phyloP scores from a whole-genome alignment of 2,797 vertebrate genomes.

The Eulemur albifrons region DNA sequence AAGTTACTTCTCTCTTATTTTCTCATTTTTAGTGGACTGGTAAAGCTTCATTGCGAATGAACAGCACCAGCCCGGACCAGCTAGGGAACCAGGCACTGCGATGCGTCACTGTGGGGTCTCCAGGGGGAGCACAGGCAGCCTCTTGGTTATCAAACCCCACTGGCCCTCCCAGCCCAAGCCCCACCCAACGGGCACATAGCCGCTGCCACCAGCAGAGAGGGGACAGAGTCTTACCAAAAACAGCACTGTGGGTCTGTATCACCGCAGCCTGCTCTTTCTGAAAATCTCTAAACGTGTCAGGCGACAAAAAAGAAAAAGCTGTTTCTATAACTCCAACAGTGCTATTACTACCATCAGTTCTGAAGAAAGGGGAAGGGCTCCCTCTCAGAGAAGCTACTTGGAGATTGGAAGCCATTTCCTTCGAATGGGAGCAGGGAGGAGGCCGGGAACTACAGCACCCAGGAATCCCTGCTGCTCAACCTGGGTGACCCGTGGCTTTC shows the following conservation, averaged over 20 bases:
- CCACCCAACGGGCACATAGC: neutral
- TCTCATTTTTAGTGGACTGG: neutral
- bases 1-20: neutral
- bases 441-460: constrained; percentile 20
- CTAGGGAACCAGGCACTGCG: neutral
- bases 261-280: neutral
- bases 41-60: neutral
- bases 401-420: neutral
- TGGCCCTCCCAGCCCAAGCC: neutral
- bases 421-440: neutral
- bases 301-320: neutral
- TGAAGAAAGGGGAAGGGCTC: neutral
- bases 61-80: neutral
- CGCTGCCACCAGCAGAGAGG: neutral
- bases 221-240: neutral
- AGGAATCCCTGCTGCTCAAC: neutral
- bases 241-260: neutral
- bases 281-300: neutral
- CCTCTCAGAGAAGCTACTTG: neutral
- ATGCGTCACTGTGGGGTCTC: rapidly evolving
- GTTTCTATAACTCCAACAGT: neutral
- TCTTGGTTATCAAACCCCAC: neutral
- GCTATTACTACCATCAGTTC: neutral
- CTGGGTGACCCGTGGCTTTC: neutral
- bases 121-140: neutral